Evolutionary conservation across 2,888 invertebrate species (phyloP), one percentile per base, ranked within the genome.

Genomic region (Xestia ashworthii): DNA sequence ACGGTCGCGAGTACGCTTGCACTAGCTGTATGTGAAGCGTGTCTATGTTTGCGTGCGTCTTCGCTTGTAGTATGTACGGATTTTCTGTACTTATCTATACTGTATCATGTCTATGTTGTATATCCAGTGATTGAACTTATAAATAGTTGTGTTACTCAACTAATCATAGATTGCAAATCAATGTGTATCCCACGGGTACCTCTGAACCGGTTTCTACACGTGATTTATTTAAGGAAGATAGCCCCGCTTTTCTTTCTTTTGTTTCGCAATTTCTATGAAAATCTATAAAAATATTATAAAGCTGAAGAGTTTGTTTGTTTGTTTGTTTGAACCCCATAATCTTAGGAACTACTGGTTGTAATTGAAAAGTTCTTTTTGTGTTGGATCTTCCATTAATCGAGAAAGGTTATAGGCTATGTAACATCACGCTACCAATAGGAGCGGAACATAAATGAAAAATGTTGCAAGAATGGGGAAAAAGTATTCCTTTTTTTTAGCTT

Each of bases 171-270:
- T 55, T 66, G 76, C 60, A 46, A 64, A 74, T 71, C 64, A 60
- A 83, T 80, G 50, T 12, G n/a, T 50, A 65, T 65, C 48, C 50
- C 76, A 41, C 19, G 53, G 55, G 44, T 46, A 58, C 41, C 44
- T 38, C 76, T 25, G 48, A 66, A 68, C 64, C 16, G 3, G 80
- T 70, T 83, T 53, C 64, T 25, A 64, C 68, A 46, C 14, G 53
- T 22, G 53, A 62, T 79, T 19, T 82, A 83, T 74, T 74, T 74
- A 65, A 65, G 64, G 73, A 82, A 25, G 19, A 62, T 64, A 64
- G 32, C 22, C 50, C 9, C 5, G 32, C 32, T 32, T 32, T 32
- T 32, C 32, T 32, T 32, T 32, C 32, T 55, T 70, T n/a, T 66
- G 5, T 65, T 65, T 58, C 16, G 41, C 44, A 16, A 50, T 44